Base-by-base conservation (phyloP, 2,888 invertebrate species). In the Apamea epomidion region DNA sequence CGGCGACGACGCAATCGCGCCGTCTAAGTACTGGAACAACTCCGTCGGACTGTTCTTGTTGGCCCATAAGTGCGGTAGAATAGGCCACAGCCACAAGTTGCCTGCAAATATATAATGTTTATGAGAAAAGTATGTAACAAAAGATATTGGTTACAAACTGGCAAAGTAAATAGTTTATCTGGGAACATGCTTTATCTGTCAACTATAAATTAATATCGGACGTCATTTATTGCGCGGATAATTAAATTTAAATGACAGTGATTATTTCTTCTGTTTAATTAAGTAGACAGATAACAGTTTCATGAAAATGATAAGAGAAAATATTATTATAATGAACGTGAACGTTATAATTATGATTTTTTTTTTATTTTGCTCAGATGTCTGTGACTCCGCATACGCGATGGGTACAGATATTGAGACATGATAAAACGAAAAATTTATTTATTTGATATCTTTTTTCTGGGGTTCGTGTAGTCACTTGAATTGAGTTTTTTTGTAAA, bases 21-120 rank as follows among this genome's bases (percentile, higher is more conserved):
- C 90, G 90, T 97, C 97, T 90, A 97, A 93, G 94, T 92, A 97
- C 85, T 90, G 88, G 90, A 97, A 95, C 70, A 97, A 88, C 86
- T 94, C 92, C 14, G 91, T 88, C 0, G 95, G 95, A 80, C 91
- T 93, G 90, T 97, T 97, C 1, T 96, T 97, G 91, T 98, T 97
- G 21, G 98, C 98, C 98, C 98, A 98, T 76, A 97, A 95, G 91
- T 98, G 98, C 70, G 97, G 97, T 88, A 98, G 94, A 42, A 97
- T 96, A 2, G 98, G 98, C 98, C 98, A 98, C 42, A 98, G 90
- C 97, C 97, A 97, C 78, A 95, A 95, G 90, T 97, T 97, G 87
- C 95, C 98, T 98, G 95, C n/a, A 96, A 95, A 74, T 74, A 82
- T 12, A 62, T 42, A 54, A 29, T 25, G 37, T 29, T 64, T 51